phyloP scores from a whole-genome alignment of 2,113 vertebrate genomes.

The Gobiocypris rarus region DNA sequence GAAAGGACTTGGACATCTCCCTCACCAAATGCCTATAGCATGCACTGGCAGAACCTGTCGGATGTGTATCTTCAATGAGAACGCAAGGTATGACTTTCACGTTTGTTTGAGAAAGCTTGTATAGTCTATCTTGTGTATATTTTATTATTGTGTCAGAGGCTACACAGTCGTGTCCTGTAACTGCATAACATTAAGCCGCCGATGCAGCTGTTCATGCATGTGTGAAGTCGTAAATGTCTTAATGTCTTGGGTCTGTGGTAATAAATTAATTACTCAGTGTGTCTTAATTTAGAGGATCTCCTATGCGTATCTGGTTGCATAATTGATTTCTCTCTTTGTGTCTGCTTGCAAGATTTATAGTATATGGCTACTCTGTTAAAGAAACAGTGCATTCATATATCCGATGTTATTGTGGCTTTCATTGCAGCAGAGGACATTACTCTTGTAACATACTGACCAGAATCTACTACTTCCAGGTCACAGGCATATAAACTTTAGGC shows the following conservation, averaged over 20 bases:
- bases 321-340: conserved; percentile 23
- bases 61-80: background rate
- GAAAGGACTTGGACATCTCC: background rate
- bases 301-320: conserved; percentile 10
- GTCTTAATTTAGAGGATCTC: background rate
- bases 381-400: background rate
- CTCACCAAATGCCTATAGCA: background rate
- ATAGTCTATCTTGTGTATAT: background rate
- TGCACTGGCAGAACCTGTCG: background rate
- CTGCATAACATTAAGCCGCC: background rate
- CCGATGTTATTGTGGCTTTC: background rate
- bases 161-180: background rate
- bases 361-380: background rate
- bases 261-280: conserved; percentile 22
- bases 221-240: conserved; percentile 32
- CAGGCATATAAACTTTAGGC: background rate
- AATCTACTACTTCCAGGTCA: background rate
- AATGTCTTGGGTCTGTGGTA: background rate
- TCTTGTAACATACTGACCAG: background rate
- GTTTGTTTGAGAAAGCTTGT: background rate
- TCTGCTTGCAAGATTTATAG: background rate
- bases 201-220: conserved; percentile 23
- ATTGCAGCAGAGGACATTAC: background rate
- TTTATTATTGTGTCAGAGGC: background rate
- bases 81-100: background rate